A percentile compares a stretch with the other conserved stretches of the same genome.
Conservation (phyloP, 1,140 invertebrate genomes). For the Anagrus nilaparvatae region DNA sequence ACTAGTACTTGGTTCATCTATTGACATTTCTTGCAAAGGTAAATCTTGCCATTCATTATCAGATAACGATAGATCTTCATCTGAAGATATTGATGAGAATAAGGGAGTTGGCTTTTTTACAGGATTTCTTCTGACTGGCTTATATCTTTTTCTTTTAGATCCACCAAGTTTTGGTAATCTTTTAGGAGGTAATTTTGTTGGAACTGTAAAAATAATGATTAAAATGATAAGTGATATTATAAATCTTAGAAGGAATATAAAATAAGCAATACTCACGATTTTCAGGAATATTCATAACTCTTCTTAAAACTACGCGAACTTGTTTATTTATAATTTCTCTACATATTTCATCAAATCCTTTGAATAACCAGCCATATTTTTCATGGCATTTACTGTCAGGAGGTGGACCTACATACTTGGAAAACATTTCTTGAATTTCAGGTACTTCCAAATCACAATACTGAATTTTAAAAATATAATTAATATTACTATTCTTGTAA, state of each 20-base stretch:
- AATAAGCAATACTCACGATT: constrained; percentile 30
- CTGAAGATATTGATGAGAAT: too few species aligned
- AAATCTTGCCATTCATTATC: too few species aligned
- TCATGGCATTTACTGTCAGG: constrained; percentile 56
- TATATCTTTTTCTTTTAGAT: too few species aligned
- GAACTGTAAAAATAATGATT: too few species aligned
- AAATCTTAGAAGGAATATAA: neutral
- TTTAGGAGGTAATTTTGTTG: too few species aligned
- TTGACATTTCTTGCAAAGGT: too few species aligned
- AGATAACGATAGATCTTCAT: too few species aligned
- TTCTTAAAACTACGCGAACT: constrained; percentile 46
- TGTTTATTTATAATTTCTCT: constrained; percentile 56
- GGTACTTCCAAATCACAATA: constrained; percentile 76
- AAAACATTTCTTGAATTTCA: constrained; percentile 72
- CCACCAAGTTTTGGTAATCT: too few species aligned
- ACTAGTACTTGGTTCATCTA: too few species aligned
- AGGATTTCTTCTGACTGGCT: too few species aligned
- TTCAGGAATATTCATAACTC: constrained; percentile 40
- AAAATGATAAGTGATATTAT: neutral
- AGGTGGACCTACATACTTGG: constrained; percentile 52
- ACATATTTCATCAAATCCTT: constrained; percentile 54
- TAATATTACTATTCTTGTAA: neutral
- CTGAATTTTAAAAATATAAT: constrained; percentile 37
- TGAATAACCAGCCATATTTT: constrained; percentile 65
- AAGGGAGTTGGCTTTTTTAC: too few species aligned